A percentile compares a stretch with the other conserved stretches of the same genome.
phyloP scores from a whole-genome alignment of 2,113 vertebrate genomes.

The Phocoena sinus region DNA sequence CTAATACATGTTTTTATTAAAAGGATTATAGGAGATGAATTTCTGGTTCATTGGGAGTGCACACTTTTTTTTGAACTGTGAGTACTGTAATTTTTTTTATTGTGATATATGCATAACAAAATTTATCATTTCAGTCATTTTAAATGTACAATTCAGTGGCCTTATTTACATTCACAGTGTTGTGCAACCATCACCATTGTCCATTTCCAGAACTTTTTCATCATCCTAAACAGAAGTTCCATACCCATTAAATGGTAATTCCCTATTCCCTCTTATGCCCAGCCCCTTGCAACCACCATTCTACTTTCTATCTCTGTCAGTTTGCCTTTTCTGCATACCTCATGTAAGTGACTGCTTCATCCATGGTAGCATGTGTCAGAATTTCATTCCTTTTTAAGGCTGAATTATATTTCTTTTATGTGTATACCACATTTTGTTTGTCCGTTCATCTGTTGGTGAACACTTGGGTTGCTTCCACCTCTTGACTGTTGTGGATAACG shows the following conservation, averaged over 20 bases:
- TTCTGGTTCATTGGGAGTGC: background rate
- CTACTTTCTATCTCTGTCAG: background rate
- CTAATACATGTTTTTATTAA: background rate
- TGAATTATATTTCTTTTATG: background rate
- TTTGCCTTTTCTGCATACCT: background rate
- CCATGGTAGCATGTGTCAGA: background rate
- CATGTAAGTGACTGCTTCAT: background rate
- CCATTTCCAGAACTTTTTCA: background rate
- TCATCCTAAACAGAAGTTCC: background rate
- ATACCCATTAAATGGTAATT: background rate
- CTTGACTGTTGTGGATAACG: background rate
- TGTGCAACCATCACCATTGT: background rate
- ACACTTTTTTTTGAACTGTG: background rate
- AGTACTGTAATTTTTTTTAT: background rate
- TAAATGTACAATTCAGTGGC: background rate
- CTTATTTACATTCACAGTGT: background rate
- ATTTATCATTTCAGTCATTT: background rate
- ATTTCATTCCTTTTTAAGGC: conserved; percentile 1
- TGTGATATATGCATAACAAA: background rate
- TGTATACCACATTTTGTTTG: background rate
- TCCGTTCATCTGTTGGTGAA: background rate
- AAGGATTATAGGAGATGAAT: background rate
- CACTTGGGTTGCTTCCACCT: background rate
- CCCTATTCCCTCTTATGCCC: background rate
- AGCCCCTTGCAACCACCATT: background rate